Evolutionary conservation across 2,113 vertebrate species (phyloP), one percentile per base, ranked within the genome.

Genomic region (Sphaerodactylus townsendi): DNA sequence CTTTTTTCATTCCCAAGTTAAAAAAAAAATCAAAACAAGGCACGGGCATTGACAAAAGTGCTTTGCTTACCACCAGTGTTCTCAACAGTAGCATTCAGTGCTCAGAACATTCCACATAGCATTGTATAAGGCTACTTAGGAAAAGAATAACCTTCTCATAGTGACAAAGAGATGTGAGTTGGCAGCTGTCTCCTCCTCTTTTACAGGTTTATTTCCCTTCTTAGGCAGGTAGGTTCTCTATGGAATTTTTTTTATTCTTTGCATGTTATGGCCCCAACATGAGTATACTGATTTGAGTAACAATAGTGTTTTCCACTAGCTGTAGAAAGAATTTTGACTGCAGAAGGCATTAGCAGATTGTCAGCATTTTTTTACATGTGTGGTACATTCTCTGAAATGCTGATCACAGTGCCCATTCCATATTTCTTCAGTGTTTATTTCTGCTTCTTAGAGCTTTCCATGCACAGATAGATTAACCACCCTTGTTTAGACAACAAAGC

Each of bases 291-390:
- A n/a, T n/a, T n/a, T n/a, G n/a, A n/a, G n/a, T n/a, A n/a, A n/a
- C n/a, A n/a, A n/a, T n/a, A n/a, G n/a, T n/a, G n/a, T n/a, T n/a
- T n/a, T n/a, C n/a, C n/a, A n/a, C n/a, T n/a, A n/a, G n/a, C n/a
- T n/a, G n/a, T n/a, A n/a, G n/a, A n/a, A n/a, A 56, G 23, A 56
- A 4, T 90, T 62, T 79, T 71, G 68, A 87, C 89, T 89, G 91
- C 81, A 92, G 83, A 92, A 92, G 91, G 85, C 88, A 89, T 93
- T 93, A 93, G 83, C 81, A 92, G 84, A 87, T 37, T 86, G 83
- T 48, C 77, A 88, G 87, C 89, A 90, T 90, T 93, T 81, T 89
- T 92, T 79, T 0, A 0, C 90, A 92, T 88, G 93, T 88, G 88
- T 93, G 0, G 72, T 82, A 53, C 75, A 91, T 91, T 83, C 85